Conservation (phyloP, 2,888 invertebrate genomes). For the Drosophila infuscata region DNA sequence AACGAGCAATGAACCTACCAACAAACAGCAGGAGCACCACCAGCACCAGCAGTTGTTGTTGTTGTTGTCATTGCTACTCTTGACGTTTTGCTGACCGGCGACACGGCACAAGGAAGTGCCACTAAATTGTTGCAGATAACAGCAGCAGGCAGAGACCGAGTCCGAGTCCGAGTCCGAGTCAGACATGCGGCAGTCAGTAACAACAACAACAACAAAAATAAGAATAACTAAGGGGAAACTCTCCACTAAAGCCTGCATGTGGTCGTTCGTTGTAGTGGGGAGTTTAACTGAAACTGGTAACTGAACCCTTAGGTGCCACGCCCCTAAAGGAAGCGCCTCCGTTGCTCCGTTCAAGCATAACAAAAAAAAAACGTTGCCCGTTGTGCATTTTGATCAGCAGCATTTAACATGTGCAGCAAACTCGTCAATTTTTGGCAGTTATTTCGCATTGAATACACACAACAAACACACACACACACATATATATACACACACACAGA, state of each 20-base stretch:
- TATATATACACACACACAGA: not conserved
- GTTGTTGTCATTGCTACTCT: slow-evolving; percentile 33
- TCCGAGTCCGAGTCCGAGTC: not conserved
- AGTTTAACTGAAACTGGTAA: slow-evolving; percentile 29
- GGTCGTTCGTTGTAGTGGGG: slow-evolving; percentile 36
- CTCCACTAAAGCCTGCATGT: slow-evolving; percentile 55
- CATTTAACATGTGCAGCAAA: slow-evolving; percentile 64
- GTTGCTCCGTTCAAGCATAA: slow-evolving; percentile 42
- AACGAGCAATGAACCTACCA: slow-evolving; percentile 82
- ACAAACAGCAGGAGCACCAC: slow-evolving; percentile 27
- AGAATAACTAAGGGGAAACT: slow-evolving; percentile 8
- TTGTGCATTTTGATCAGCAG: slow-evolving; percentile 60
- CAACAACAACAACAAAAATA: not conserved
- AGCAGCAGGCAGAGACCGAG: no score
- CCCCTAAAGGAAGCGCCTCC: slow-evolving; percentile 1
- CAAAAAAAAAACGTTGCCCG: slow-evolving; percentile 44
- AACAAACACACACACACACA: slow-evolving; percentile 18
- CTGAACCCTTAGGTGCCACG: slow-evolving; percentile 31
- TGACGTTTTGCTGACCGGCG: slow-evolving; percentile 69
- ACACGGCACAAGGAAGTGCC: slow-evolving; percentile 72
- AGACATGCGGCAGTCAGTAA: slow-evolving; percentile 1
- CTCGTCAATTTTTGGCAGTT: slow-evolving; percentile 70
- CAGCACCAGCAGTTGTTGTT: slow-evolving; percentile 23
- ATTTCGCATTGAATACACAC: slow-evolving; percentile 51
- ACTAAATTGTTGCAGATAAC: slow-evolving; percentile 79